Evolutionary conservation across 2,888 invertebrate species (phyloP).

Genomic region (Anorthoa munda): DNA sequence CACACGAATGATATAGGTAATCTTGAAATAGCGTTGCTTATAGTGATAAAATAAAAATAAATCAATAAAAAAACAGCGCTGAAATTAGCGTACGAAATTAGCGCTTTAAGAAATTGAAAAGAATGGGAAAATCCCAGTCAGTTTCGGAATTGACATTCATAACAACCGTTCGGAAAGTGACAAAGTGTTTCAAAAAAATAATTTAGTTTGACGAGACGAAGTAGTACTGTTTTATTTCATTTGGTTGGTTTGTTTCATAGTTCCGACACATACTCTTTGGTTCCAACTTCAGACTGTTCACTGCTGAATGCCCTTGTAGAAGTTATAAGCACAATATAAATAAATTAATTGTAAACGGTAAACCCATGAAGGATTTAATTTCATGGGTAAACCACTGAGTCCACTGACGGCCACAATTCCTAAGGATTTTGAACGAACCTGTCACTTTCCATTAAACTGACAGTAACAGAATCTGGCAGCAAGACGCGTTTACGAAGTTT

Average conservation of each 20-base stretch:
- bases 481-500: slow-evolving; percentile 14
- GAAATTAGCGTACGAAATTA: not conserved
- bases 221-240: not conserved
- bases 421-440: slow-evolving; percentile 23
- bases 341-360: too few relatives aligned
- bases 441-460: not conserved
- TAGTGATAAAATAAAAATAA: slow-evolving; percentile 11
- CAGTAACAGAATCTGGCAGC: not conserved
- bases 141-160: slow-evolving; percentile 18
- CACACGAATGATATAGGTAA: not conserved
- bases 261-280: too few relatives aligned
- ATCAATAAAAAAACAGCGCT: slow-evolving; percentile 17
- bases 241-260: not conserved
- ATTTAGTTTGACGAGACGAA: not conserved
- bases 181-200: slow-evolving; percentile 1
- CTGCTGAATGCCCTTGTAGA: too few relatives aligned
- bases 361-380: too few relatives aligned
- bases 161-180: slow-evolving; percentile 24
- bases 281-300: too few relatives aligned
- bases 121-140: slow-evolving; percentile 7
- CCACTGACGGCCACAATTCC: too few relatives aligned
- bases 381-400: too few relatives aligned
- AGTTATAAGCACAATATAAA: too few relatives aligned
- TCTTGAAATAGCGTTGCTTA: slow-evolving; percentile 23
- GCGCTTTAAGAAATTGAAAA: not conserved